These are phyloP conservation scores for Liasis olivaceus DNA, from an alignment of 2,797 vertebrate genomes.

Conservation along the genomic window DNA sequence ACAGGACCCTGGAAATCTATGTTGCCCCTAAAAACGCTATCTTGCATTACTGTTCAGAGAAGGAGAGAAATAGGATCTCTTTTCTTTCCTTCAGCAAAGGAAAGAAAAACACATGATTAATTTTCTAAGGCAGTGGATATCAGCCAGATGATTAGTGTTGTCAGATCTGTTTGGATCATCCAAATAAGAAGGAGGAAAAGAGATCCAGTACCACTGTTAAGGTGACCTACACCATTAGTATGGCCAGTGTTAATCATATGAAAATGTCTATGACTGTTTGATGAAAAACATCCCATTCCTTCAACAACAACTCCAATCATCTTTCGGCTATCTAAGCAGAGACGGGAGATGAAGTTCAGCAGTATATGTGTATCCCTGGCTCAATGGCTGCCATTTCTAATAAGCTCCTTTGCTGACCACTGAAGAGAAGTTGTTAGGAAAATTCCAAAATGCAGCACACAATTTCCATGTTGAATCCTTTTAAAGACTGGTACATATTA, in stretches of 20 bases:
- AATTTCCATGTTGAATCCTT: background rate
- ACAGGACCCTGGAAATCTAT: background rate
- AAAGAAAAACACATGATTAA: too few relatives aligned
- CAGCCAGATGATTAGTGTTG: background rate
- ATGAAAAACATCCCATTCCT: background rate
- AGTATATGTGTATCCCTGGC: background rate
- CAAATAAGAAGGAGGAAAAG: background rate
- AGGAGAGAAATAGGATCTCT: background rate
- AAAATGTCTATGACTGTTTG: background rate
- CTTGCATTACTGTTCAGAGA: background rate
- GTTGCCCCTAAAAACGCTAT: background rate
- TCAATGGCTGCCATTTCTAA: background rate
- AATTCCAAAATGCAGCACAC: background rate
- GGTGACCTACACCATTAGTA: background rate
- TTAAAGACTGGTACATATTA: background rate
- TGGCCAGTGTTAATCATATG: background rate
- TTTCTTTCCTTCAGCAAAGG: background rate
- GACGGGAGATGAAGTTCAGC: background rate
- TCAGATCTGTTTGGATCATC: background rate
- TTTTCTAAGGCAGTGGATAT: background rate
- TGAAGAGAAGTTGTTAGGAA: background rate
- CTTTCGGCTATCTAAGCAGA: background rate
- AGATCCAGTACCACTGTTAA: background rate
- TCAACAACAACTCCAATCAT: background rate
- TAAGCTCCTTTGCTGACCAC: background rate